Evolutionary conservation across 2,888 invertebrate genomes (phyloP), one percentile per base, ranked within the genome.

Genomic region (Acronicta alni): DNA sequence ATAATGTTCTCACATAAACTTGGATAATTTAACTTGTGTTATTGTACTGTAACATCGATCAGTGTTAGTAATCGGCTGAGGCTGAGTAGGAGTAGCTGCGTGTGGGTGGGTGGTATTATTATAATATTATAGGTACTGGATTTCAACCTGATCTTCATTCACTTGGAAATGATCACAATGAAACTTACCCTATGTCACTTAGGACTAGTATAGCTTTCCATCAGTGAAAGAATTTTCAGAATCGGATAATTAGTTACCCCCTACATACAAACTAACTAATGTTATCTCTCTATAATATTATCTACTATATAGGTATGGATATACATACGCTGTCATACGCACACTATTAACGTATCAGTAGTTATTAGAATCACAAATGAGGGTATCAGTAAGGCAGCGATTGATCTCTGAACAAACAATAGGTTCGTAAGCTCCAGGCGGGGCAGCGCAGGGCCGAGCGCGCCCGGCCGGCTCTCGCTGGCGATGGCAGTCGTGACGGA

Each of bases 401-500:
- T 61, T 57, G 63, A 67, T 63, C 52, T 48, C 39, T 15, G 8
- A 43, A 42, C 67, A 60, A 61, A 75, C 59, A 65, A 69, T 55
- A 43, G 56, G 10, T 26, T 9, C 4, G 37, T n/a, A 15, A 16
- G 46, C 45, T 30, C 20, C 14, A 23, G 16, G 18, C n/a, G 35
- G n/a, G 14, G 12, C 10, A 14, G 3, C 30, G n/a, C 35, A 5
- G 35, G n/a, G 12, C 14, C 4, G 37, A n/a, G n/a, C n/a, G n/a
- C n/a, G n/a, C n/a, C n/a, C 42, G 39, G 42, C 41, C 17, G 32
- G 37, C 18, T 8, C 12, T 35, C 32, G 38, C n/a, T 18, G 30
- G 23, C 51, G 20, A 32, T 66, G 54, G 67, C 54, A 47, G 67
- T 64, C 63, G 66, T 58, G 67, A 48, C 71, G 58, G 68, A 64